A percentile compares a stretch with the other conserved stretches of the same genome.
phyloP scores from a whole-genome alignment of 2,888 invertebrate species.

The Microctonus hyperodae region DNA sequence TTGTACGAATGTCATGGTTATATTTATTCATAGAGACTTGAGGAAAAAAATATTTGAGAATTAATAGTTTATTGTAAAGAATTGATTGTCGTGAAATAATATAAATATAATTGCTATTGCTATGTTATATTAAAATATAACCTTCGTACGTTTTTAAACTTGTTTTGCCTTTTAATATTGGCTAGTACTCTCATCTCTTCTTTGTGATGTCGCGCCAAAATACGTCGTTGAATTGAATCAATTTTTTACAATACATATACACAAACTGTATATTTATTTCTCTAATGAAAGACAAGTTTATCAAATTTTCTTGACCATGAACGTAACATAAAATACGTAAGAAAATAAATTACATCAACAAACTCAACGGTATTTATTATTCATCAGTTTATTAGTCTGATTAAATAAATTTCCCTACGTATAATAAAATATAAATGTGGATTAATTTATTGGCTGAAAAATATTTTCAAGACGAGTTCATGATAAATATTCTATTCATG shows the following conservation, averaged over 20 bases:
- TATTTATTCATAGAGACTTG: neutral
- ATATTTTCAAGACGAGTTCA: too few relatives aligned
- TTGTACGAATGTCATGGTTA: neutral
- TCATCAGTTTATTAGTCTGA: too few relatives aligned
- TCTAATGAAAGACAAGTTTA: neutral
- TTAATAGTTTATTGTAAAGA: neutral
- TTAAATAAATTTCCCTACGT: too few relatives aligned
- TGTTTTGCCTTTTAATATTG: neutral
- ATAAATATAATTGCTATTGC: neutral
- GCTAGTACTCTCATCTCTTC: neutral
- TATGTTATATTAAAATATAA: neutral
- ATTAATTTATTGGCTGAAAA: too few relatives aligned
- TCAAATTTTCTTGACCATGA: neutral
- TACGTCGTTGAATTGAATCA: neutral
- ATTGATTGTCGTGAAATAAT: neutral
- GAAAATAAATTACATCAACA: too few relatives aligned
- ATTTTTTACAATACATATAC: neutral
- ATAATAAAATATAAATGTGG: neutral
- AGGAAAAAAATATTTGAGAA: too few relatives aligned
- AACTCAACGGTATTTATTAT: too few relatives aligned
- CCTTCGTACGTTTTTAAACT: conserved; percentile 14
- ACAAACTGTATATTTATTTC: neutral
- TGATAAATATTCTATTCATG: too few relatives aligned
- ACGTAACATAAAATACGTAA: neutral
- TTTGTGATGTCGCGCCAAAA: neutral